Percentiles rank a stretch among this genome's conserved stretches.
These are phyloP conservation scores for Lates calcarifer DNA, from an alignment of 2,113 vertebrate species.

Conservation along the genomic window DNA sequence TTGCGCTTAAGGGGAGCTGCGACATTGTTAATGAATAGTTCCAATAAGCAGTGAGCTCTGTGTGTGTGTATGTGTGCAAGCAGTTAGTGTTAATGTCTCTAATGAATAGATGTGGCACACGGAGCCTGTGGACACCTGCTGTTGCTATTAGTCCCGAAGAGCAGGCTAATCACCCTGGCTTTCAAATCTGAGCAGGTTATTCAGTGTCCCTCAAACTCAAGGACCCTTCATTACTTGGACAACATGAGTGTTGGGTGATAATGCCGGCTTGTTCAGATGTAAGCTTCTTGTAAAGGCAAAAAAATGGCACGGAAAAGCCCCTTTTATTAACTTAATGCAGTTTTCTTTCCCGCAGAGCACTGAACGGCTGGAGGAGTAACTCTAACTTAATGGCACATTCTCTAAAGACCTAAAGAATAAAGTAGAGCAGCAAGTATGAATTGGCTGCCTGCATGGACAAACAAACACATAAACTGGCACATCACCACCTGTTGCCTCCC, in stretches of 20 bases:
- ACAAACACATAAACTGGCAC: conserved; percentile 5
- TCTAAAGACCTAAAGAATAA: background rate
- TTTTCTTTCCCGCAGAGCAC: background rate
- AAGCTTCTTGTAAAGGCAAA: conserved; percentile 17
- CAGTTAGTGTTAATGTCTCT: conserved; percentile 64
- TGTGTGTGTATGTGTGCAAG: conserved; percentile 17
- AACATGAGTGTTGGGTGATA: conserved; percentile 33
- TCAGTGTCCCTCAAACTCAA: conserved; percentile 61
- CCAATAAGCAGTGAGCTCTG: conserved; percentile 48
- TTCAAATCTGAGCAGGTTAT: conserved; percentile 65
- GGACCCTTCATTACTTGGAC: conserved; percentile 60
- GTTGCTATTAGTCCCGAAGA: conserved; percentile 66
- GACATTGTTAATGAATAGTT: conserved; percentile 67
- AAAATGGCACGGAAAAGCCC: conserved; percentile 13
- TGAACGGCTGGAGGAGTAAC: background rate
- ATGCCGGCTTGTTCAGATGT: conserved; percentile 8
- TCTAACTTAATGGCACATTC: conserved; percentile 16
- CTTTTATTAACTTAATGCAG: conserved; percentile 21
- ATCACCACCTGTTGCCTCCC: conserved; percentile 50
- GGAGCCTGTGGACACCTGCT: conserved; percentile 75
- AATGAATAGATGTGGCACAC: conserved; percentile 67
- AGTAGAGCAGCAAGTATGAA: background rate
- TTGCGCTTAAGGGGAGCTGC: conserved; percentile 61
- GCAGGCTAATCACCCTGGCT: conserved; percentile 64
- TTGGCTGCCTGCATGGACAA: background rate